Conservation (phyloP, 37 sponge, comb jelly and placozoan genomes). For the Diacarnus erythraeanus region DNA sequence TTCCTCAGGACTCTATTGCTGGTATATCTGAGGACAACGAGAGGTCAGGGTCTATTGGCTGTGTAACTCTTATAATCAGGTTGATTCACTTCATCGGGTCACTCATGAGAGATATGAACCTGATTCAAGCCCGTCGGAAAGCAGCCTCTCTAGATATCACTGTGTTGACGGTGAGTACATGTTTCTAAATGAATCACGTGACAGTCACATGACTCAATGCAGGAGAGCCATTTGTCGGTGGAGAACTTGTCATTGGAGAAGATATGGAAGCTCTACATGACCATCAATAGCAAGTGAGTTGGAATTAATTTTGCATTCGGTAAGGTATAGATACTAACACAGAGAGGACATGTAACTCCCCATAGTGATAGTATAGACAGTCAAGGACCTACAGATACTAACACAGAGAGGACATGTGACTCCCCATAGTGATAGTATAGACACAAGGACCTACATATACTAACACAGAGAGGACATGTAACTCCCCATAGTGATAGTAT, state of each 20-base stretch:
- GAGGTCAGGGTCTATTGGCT: background rate
- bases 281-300: slow-evolving; percentile 50
- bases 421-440: too few relatives aligned
- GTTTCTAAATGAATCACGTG: background rate
- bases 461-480: too few relatives aligned
- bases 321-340: too few relatives aligned
- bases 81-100: slow-evolving; percentile 42
- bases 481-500: too few relatives aligned
- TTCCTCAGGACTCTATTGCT: slow-evolving; percentile 21
- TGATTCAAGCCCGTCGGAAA: slow-evolving; percentile 2
- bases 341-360: too few relatives aligned
- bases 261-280: slow-evolving; percentile 77
- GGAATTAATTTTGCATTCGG: too few relatives aligned
- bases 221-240: slow-evolving; percentile 71
- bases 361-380: too few relatives aligned
- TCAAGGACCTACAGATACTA: too few relatives aligned
- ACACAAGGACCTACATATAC: too few relatives aligned
- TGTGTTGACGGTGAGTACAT: slow-evolving; percentile 12
- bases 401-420: too few relatives aligned
- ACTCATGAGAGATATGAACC: slow-evolving; percentile 48
- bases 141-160: slow-evolving; percentile 40
- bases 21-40: background rate
- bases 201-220: background rate
- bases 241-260: slow-evolving; percentile 72
- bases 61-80: slow-evolving; percentile 18